Evolutionary conservation across 2,113 vertebrate genomes (phyloP).

Genomic region (Ceyx cyanopectus): DNA sequence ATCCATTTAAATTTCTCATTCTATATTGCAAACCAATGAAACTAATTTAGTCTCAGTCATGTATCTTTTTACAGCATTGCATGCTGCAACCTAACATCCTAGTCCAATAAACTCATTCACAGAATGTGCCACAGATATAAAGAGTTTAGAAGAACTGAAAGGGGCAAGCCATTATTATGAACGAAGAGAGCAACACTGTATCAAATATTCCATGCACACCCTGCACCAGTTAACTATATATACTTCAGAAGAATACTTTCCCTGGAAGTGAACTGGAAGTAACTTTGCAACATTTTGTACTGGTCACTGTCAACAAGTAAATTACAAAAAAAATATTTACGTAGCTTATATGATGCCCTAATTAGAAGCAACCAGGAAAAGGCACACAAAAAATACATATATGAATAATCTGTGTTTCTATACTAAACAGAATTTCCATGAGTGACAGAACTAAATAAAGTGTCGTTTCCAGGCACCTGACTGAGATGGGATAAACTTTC

Average conservation of each 20-base stretch:
- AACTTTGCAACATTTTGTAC: neutral
- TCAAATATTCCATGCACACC: neutral
- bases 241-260: neutral
- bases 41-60: neutral
- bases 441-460: neutral
- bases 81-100: neutral
- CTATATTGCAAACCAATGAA: neutral
- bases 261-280: neutral
- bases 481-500: neutral
- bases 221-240: neutral
- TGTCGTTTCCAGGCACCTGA: neutral
- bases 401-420: neutral
- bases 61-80: neutral
- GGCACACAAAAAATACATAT: neutral
- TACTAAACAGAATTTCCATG: neutral
- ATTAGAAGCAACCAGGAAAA: neutral
- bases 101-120: neutral
- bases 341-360: neutral
- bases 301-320: neutral
- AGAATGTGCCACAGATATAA: neutral
- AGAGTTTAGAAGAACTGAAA: neutral
- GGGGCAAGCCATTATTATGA: neutral
- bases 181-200: neutral
- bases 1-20: neutral
- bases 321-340: neutral